Evolutionary conservation across 2,113 vertebrate species (phyloP).

Genomic region (Dunckerocampus dactyliophorus): DNA sequence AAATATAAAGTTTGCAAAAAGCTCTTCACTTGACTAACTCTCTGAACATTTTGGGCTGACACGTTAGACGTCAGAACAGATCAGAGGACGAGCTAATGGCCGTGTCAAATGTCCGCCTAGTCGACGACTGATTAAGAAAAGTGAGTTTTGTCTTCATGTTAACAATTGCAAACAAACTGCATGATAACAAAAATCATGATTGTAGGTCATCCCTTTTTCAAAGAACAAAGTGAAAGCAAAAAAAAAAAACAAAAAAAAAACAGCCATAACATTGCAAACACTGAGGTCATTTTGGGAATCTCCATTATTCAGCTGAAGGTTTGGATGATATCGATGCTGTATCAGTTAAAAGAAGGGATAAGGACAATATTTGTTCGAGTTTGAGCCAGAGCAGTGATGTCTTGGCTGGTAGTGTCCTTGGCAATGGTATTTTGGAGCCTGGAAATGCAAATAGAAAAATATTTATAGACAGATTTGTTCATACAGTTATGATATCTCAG

Average conservation of each 20-base stretch:
- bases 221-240: too few species aligned
- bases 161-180: background rate
- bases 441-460: background rate
- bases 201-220: too few species aligned
- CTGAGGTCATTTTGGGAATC: too few species aligned
- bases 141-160: constrained; percentile 11
- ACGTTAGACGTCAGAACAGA: constrained; percentile 25
- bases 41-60: constrained; percentile 40
- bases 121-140: constrained; percentile 9
- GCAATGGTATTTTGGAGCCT: background rate
- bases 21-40: constrained; percentile 46
- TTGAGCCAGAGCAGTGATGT: too few species aligned
- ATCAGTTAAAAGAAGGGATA: too few species aligned
- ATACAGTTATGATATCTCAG: background rate
- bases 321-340: too few species aligned
- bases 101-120: constrained; percentile 15
- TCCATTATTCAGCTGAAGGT: too few species aligned
- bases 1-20: constrained; percentile 25
- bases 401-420: background rate
- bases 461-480: constrained; percentile 10
- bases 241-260: too few species aligned
- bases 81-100: constrained; percentile 35
- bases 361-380: too few species aligned
- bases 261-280: too few species aligned
- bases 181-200: background rate